A percentile compares a stretch with the other conserved stretches of the same genome.
Conservation (phyloP, 2,888 invertebrate species). For the Thelaira solivaga region DNA sequence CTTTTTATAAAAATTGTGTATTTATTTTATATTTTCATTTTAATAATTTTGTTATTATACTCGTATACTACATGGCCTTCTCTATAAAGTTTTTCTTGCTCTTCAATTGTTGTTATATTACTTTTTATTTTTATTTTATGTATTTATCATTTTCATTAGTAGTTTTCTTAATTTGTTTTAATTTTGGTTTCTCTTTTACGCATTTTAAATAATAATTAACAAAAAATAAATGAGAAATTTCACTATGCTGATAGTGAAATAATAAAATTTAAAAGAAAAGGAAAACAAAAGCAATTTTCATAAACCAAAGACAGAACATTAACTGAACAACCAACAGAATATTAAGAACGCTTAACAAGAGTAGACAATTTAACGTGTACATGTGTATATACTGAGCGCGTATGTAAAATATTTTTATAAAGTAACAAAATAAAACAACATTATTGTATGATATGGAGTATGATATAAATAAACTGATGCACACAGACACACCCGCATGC, state of each 20-base stretch:
- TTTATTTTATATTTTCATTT: too few relatives aligned
- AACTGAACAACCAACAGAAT: slow-evolving; percentile 17
- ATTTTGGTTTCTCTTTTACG: background rate
- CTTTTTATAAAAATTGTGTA: too few relatives aligned
- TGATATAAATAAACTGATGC: background rate
- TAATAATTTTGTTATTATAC: too few relatives aligned
- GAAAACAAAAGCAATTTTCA: background rate
- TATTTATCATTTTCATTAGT: background rate
- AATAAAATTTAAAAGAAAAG: background rate
- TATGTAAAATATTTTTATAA: slow-evolving; percentile 6
- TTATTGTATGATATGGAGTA: slow-evolving; percentile 13
- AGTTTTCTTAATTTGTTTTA: background rate
- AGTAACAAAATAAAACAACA: slow-evolving; percentile 11
- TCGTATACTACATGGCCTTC: too few relatives aligned
- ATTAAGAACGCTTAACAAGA: slow-evolving; percentile 3
- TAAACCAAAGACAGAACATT: background rate
- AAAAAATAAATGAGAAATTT: slow-evolving; percentile 18
- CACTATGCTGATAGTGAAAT: background rate
- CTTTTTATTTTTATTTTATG: background rate
- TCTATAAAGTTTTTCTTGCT: too few relatives aligned
- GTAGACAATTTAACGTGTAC: too few relatives aligned
- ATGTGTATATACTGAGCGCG: background rate
- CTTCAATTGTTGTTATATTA: background rate
- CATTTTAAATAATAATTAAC: slow-evolving; percentile 47
- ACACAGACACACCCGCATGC: background rate